Base-by-base conservation (phyloP, 2,113 vertebrate species). In the Zapornia atra region DNA sequence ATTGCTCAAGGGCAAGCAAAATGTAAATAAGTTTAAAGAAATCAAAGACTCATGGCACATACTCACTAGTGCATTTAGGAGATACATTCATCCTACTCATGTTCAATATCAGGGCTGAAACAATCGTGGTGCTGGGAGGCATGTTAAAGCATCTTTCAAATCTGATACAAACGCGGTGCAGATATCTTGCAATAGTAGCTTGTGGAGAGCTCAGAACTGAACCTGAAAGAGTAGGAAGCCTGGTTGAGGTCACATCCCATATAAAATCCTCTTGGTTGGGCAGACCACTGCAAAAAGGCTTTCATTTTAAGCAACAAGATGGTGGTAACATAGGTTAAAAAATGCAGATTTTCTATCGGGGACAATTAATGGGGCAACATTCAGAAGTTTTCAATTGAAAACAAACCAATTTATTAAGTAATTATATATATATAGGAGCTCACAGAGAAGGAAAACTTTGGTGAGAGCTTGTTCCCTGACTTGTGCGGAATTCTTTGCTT, bases 141-240 rank as follows among this genome's bases (percentile, higher is more conserved):
- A 96, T 91, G 90, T 97, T 95, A 96, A 96, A 95, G 94, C 91
- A 95, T 94, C 96, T 96, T 96, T 96, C 96, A 96, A 72, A 97
- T 96, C 86, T 92, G 92, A 95, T 96, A 84, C 86, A 96, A 96
- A 82, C 53, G 60, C 56, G 36, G 38, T 11, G 65, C 24, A 19
- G 64, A 71, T 88, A 88, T 68, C 64, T 88, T 91, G 95, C 92
- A 92, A 5, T 44, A 22, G 5, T 61, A 82, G 92, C 96, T 96
- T 96, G 92, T 96, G 94, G 95, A 89, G 77, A 61, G 65, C 51
- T 92, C 94, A 82, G 87, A 83, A 59, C 50, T 70, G 78, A 97
- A 91, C 82, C 92, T 85, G 90, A 36, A 65, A 82, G 63, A 91
- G 66, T 10, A 88, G 59, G 44, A 88, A 94, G 86, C 78, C 86